These are phyloP conservation scores for Gopherus evgoodei DNA, from an alignment of 2,113 vertebrate genomes.

Conservation along the genomic window DNA sequence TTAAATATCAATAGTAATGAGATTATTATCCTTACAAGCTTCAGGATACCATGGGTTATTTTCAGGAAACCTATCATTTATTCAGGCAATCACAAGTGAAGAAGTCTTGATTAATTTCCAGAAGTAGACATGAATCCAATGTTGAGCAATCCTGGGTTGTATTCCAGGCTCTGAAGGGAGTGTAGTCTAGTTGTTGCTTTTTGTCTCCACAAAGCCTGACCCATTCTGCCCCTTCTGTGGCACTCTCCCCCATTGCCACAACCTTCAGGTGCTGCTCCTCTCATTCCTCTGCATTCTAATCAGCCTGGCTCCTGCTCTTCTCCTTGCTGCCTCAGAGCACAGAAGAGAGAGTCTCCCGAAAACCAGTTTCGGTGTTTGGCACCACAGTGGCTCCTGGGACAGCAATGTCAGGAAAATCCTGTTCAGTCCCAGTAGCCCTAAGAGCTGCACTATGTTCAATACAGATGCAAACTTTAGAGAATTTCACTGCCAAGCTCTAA, in stretches of 20 bases:
- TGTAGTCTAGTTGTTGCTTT: neutral
- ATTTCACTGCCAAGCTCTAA: neutral
- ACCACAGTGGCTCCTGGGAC: neutral
- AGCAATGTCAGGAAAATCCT: neutral
- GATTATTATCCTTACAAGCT: too few species aligned
- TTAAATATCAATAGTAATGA: too few species aligned
- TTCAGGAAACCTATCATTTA: too few species aligned
- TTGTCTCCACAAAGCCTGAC: neutral
- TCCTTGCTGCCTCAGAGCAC: neutral
- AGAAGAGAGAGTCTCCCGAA: neutral
- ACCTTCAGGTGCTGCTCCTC: neutral
- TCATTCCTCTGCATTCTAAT: neutral
- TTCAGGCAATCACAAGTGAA: too few species aligned
- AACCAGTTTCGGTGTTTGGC: neutral
- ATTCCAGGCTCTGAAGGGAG: neutral
- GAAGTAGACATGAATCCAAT: neutral
- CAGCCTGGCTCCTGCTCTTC: neutral
- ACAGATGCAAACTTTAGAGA: neutral
- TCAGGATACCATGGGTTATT: too few species aligned
- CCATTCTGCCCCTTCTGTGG: neutral
- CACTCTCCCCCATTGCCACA: neutral
- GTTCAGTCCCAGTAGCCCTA: neutral
- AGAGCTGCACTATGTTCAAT: neutral
- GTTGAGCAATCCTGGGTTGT: neutral
- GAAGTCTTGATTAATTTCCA: neutral